These are phyloP conservation scores for Gallinago media DNA, from an alignment of 2,113 vertebrate genomes.

Conservation along the genomic window DNA sequence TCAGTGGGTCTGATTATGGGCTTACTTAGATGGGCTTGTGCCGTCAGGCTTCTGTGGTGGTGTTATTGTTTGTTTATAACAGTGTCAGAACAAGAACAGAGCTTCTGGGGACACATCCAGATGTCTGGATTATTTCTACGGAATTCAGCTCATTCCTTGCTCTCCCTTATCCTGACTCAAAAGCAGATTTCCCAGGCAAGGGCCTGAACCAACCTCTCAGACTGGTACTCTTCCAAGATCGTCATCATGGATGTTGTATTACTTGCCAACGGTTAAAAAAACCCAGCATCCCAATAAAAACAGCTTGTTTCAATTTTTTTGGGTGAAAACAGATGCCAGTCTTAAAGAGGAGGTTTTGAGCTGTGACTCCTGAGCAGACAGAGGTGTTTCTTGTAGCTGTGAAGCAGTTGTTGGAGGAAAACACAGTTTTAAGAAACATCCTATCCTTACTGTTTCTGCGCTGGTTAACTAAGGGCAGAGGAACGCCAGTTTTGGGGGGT, in stretches of 20 bases:
- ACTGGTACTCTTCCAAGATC: not conserved
- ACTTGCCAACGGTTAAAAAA: not conserved
- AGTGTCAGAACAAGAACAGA: not conserved
- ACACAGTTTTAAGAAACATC: not conserved
- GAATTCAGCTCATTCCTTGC: not conserved
- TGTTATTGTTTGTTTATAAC: not conserved
- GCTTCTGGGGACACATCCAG: not conserved
- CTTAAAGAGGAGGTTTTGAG: not conserved
- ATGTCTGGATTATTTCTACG: not conserved
- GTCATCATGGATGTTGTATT: not conserved
- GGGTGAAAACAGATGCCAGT: accelerated
- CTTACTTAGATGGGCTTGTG: not conserved
- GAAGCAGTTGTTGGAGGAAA: not conserved
- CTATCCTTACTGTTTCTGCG: not conserved
- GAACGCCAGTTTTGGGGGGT: accelerated
- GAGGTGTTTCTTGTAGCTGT: not conserved
- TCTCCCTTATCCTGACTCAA: not conserved
- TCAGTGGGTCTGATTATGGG: not conserved
- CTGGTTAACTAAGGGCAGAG: not conserved
- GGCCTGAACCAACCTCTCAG: not conserved
- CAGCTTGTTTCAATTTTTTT: not conserved
- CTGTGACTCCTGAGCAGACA: not conserved
- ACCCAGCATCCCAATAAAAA: not conserved
- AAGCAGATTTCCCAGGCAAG: not conserved
- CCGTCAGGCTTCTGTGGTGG: not conserved